These are phyloP conservation scores for Drosophila tani DNA, from an alignment of 1,140 invertebrate genomes.

Conservation along the genomic window DNA sequence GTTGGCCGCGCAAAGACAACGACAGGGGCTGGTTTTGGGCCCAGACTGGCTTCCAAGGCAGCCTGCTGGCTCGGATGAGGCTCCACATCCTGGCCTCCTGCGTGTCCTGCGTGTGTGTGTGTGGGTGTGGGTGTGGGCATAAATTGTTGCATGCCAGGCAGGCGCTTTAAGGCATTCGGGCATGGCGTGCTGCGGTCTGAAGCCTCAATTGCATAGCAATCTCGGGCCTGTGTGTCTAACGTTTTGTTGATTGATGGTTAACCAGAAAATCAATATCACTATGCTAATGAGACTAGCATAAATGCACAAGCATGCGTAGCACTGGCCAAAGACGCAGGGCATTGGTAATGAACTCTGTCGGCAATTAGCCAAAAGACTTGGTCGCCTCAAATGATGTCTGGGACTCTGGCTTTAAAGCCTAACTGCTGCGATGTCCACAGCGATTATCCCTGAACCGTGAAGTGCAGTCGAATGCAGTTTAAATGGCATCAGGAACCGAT, in stretches of 20 bases:
- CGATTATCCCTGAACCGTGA: conserved; percentile 16
- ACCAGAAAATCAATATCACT: conserved; percentile 82
- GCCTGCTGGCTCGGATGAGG: conserved; percentile 14
- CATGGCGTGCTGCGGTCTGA: conserved; percentile 78
- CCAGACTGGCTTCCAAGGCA: conserved; percentile 1
- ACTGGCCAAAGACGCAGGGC: conserved; percentile 37
- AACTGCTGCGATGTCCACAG: too few relatives aligned
- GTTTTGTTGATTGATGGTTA: conserved; percentile 83
- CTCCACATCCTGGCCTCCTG: conserved; percentile 6
- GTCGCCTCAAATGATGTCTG: not conserved
- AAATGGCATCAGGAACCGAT: conserved; percentile 9
- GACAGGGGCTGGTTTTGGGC: not conserved
- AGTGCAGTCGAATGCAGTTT: conserved; percentile 34
- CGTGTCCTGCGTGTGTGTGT: conserved; percentile 14
- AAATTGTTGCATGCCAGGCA: conserved; percentile 79
- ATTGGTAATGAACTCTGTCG: conserved; percentile 62
- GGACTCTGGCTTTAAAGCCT: not conserved
- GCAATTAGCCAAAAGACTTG: conserved; percentile 44
- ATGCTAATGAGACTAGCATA: conserved; percentile 76
- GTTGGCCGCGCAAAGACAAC: conserved; percentile 65
- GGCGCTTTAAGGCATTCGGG: conserved; percentile 78
- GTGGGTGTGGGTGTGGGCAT: conserved; percentile 45
- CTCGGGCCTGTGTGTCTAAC: conserved; percentile 53
- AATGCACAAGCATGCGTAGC: conserved; percentile 27
- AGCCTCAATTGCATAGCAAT: conserved; percentile 82